A percentile compares a stretch with the other conserved stretches of the same genome.
Conservation (phyloP, 2,797 vertebrate species). For the Chloroceryle inda region DNA sequence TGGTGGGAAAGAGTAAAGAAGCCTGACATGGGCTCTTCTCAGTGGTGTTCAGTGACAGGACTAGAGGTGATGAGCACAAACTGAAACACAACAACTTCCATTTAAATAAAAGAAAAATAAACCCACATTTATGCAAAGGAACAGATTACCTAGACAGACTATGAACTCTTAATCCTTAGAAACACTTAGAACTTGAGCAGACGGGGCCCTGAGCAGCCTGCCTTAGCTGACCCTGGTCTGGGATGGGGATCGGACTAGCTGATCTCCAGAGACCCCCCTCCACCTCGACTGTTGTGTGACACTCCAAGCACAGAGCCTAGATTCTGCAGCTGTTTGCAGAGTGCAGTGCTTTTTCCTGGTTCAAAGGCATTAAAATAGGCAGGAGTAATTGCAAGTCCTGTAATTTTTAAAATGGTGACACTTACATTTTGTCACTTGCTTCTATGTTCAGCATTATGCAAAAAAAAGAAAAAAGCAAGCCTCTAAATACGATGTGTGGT, state of each 20-base stretch:
- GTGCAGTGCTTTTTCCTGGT: not conserved
- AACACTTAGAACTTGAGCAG: rapidly evolving
- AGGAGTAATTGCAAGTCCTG: not conserved
- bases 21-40: not conserved
- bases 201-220: not conserved
- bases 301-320: not conserved
- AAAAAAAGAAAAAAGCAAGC: not conserved
- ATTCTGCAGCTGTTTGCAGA: not conserved
- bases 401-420: not conserved
- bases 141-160: not conserved
- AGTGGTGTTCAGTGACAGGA: too few relatives aligned
- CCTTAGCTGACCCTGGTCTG: not conserved
- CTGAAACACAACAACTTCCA: not conserved
- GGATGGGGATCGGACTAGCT: rapidly evolving
- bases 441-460: not conserved
- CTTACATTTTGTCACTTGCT: not conserved
- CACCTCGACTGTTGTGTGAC: not conserved
- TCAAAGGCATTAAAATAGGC: not conserved
- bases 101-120: not conserved
- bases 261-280: not conserved
- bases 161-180: not conserved
- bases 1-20: not conserved
- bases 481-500: not conserved
- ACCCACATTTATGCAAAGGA: not conserved
- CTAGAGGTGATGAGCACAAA: not conserved